A percentile compares a stretch with the other conserved stretches of the same genome.
Evolutionary conservation across 1,140 invertebrate genomes (phyloP).

Genomic region (Adelges cooleyi): DNA sequence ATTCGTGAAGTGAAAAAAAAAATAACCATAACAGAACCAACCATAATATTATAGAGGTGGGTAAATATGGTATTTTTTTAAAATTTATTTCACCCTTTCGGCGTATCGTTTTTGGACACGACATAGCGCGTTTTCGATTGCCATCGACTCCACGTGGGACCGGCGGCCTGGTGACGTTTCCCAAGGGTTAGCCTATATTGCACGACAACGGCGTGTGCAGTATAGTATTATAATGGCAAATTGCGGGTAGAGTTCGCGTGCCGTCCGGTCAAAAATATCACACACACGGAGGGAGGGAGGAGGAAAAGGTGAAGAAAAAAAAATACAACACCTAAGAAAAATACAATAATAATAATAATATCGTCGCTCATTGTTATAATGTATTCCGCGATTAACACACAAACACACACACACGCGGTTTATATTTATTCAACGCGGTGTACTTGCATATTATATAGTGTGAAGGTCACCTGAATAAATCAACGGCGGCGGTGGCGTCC

Average conservation of each 20-base stretch:
- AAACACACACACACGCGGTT: not conserved
- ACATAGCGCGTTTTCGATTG: not conserved
- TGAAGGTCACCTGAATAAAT: slow-evolving; percentile 26
- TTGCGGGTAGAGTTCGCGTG: slow-evolving; percentile 5
- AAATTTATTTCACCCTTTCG: no score
- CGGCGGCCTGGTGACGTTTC: not conserved
- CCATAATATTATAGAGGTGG: no score
- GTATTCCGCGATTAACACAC: not conserved
- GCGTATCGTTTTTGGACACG: not conserved
- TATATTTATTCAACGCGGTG: slow-evolving; percentile 6
- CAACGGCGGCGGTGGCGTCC: not conserved
- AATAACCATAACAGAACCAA: no score
- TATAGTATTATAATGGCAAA: not conserved
- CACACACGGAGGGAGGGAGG: not conserved
- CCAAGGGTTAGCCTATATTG: not conserved
- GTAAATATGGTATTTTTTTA: no score
- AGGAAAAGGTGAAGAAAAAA: not conserved
- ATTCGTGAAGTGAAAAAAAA: no score
- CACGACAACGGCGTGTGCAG: not conserved
- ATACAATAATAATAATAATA: no score
- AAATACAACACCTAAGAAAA: not conserved
- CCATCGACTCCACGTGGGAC: not conserved
- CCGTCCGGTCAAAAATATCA: not conserved
- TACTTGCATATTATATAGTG: not conserved
- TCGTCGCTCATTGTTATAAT: no score